A percentile compares a stretch with the other conserved stretches of the same genome.
phyloP scores from a whole-genome alignment of 2,797 vertebrate species.

The Catharus ustulatus region DNA sequence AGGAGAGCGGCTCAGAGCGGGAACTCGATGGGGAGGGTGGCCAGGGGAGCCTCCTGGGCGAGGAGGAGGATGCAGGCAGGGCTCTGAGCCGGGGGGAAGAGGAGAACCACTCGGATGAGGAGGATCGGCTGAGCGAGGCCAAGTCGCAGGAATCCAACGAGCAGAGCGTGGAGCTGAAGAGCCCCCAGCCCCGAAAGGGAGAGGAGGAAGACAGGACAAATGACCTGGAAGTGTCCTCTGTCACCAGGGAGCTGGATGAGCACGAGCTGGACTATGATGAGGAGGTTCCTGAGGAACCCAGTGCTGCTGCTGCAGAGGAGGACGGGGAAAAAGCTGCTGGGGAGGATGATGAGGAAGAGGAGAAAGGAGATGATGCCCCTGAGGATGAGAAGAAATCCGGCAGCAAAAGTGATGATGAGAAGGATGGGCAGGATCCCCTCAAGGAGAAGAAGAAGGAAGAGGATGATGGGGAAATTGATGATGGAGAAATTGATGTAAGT shows the following conservation, averaged over 20 bases:
- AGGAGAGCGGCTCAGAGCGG: conserved; percentile 77
- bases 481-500: conserved; percentile 99
- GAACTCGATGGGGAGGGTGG: conserved; percentile 76
- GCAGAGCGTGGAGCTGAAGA: conserved; percentile 57
- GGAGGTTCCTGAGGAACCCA: conserved; percentile 93
- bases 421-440: conserved; percentile 80
- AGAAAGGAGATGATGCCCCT: conserved; percentile 76
- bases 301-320: conserved; percentile 75
- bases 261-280: conserved; percentile 98
- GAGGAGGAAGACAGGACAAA: conserved; percentile 79
- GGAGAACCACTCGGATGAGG: conserved; percentile 76
- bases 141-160: conserved; percentile 86
- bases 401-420: conserved; percentile 75
- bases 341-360: conserved; percentile 83
- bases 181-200: conserved; percentile 55
- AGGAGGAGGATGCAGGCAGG: conserved; percentile 73
- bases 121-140: conserved; percentile 74
- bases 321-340: conserved; percentile 84
- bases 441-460: conserved; percentile 94
- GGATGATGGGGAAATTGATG: conserved; percentile 96
- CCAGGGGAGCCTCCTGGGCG: conserved; percentile 59
- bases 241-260: conserved; percentile 93
- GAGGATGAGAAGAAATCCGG: conserved; percentile 73
- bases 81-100: conserved; percentile 66
- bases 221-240: conserved; percentile 89